Evolutionary conservation across 2,797 vertebrate genomes (phyloP).

Genomic region (Acanthurus leucopareius): DNA sequence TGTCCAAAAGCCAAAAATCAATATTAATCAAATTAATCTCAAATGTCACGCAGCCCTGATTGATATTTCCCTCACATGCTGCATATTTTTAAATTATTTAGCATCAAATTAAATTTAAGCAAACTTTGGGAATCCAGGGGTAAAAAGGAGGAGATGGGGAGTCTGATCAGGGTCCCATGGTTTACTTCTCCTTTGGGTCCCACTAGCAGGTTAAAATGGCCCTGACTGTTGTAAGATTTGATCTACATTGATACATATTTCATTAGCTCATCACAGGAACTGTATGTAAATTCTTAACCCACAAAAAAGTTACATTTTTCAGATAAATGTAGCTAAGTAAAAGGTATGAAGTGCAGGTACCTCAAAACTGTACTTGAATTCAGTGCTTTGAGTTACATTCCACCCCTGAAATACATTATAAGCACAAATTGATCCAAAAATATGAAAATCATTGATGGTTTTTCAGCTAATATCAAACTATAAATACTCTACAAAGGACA

Average conservation of each 20-base stretch:
- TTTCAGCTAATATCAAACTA: conserved; percentile 16
- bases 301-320: no score
- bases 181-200: neutral
- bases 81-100: conserved; percentile 1
- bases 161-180: neutral
- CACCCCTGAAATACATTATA: neutral
- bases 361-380: no score
- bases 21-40: neutral
- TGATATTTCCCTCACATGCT: neutral
- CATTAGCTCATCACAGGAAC: neutral
- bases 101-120: neutral
- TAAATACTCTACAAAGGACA: conserved; percentile 32
- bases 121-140: neutral
- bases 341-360: neutral
- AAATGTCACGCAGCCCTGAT: neutral
- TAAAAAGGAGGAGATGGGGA: neutral
- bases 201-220: neutral
- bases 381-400: neutral
- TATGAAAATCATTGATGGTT: conserved; percentile 14
- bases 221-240: neutral
- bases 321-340: no score
- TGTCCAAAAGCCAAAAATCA: neutral
- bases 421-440: conserved; percentile 4
- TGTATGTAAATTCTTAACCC: neutral
- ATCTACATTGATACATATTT: neutral